Evolutionary conservation across 2,113 vertebrate species (phyloP).

Genomic region (Anolis sagrei): DNA sequence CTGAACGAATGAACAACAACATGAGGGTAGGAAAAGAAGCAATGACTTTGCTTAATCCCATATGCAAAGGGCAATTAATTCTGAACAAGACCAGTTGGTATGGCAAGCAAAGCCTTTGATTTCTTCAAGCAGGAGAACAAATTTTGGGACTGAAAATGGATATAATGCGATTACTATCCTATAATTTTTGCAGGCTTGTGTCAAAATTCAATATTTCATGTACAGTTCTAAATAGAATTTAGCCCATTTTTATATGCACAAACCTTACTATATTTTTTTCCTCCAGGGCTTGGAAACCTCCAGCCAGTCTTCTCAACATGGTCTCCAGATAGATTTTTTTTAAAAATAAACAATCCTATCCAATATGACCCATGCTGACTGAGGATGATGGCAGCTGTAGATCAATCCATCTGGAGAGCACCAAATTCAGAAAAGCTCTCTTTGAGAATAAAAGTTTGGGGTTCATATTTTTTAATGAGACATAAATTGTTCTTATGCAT

Average conservation of each 20-base stretch:
- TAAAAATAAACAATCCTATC: neutral
- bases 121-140: neutral
- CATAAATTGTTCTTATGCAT: neutral
- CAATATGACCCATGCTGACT: neutral
- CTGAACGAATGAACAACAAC: no score
- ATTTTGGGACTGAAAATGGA: neutral
- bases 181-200: neutral
- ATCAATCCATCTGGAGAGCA: neutral
- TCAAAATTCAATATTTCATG: neutral
- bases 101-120: neutral
- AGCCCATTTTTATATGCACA: neutral
- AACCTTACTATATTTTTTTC: neutral
- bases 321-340: neutral
- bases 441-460: neutral
- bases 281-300: neutral
- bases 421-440: neutral
- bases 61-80: neutral
- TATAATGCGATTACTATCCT: neutral
- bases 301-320: neutral
- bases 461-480: neutral
- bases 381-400: neutral
- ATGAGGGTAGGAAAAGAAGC: conserved; percentile 65
- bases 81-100: neutral
- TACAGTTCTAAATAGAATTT: neutral
- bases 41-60: neutral